These are phyloP conservation scores for Nannoperca obscura DNA, from an alignment of 2,797 vertebrate species.

Conservation along the genomic window DNA sequence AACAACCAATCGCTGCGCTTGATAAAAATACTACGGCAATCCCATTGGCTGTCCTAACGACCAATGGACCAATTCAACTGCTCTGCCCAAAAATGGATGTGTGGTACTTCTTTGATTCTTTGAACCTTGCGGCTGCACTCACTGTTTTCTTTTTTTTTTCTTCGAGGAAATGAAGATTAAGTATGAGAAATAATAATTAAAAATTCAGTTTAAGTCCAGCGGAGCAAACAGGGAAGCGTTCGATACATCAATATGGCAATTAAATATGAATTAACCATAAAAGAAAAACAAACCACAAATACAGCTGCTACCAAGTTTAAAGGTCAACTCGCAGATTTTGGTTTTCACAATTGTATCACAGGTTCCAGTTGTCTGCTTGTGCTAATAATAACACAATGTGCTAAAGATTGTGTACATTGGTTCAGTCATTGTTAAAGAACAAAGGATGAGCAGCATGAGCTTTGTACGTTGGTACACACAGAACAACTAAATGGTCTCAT, in stretches of 20 bases:
- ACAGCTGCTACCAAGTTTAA: neutral
- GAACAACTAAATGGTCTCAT: neutral
- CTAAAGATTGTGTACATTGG: neutral
- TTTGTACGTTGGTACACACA: neutral
- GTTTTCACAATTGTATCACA: neutral
- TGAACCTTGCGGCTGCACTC: neutral
- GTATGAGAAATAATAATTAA: neutral
- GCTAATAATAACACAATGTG: neutral
- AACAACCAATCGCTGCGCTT: conserved; percentile 26
- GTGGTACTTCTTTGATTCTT: neutral
- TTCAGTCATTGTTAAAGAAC: neutral
- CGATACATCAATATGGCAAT: neutral
- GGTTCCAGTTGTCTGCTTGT: neutral
- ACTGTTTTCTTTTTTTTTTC: neutral
- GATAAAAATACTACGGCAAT: neutral
- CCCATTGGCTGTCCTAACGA: conserved; percentile 27
- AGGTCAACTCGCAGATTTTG: neutral
- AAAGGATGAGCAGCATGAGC: neutral
- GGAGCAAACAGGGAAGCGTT: neutral
- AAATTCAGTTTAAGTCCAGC: neutral
- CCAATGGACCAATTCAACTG: conserved; percentile 10
- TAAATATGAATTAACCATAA: neutral
- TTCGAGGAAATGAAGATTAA: neutral
- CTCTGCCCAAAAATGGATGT: conserved; percentile 36
- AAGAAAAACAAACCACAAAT: neutral